Conservation (phyloP, 2,797 vertebrate species). For the Labeo calbasu region DNA sequence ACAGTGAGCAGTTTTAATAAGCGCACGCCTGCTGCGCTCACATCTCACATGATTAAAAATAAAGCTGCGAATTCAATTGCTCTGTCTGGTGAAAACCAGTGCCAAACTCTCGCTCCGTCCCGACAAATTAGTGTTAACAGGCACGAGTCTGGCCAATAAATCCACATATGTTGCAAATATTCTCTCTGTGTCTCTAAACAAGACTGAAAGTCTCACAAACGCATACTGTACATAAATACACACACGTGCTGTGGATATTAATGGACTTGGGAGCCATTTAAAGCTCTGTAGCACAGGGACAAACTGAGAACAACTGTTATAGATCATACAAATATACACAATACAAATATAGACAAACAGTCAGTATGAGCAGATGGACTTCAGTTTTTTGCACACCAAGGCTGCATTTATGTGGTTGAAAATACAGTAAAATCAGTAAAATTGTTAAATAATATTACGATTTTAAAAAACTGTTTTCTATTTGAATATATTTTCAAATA, state of each 20-base stretch:
- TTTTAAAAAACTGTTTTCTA: not conserved
- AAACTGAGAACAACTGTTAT: not conserved
- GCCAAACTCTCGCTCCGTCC: constrained; percentile 13
- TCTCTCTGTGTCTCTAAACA: not conserved
- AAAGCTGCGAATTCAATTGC: not conserved
- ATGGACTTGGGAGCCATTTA: not conserved
- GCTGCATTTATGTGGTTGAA: not conserved
- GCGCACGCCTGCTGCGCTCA: not conserved
- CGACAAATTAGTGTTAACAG: constrained; percentile 38
- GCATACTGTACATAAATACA: not conserved
- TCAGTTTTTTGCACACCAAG: not conserved
- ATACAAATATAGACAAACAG: not conserved
- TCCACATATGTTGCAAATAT: not conserved
- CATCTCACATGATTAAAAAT: constrained; percentile 16
- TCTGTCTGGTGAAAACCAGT: not conserved
- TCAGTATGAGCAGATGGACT: not conserved
- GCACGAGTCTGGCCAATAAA: constrained; percentile 36
- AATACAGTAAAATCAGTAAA: not conserved
- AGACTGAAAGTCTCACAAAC: not conserved
- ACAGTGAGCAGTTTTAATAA: constrained; percentile 6
- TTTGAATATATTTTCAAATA: not conserved
- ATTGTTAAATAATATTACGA: not conserved
- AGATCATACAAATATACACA: not conserved
- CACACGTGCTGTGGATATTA: constrained; percentile 9
- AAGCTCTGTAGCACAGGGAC: not conserved